Conservation (phyloP, 2,888 invertebrate species). For the Drosophila neotestacea region DNA sequence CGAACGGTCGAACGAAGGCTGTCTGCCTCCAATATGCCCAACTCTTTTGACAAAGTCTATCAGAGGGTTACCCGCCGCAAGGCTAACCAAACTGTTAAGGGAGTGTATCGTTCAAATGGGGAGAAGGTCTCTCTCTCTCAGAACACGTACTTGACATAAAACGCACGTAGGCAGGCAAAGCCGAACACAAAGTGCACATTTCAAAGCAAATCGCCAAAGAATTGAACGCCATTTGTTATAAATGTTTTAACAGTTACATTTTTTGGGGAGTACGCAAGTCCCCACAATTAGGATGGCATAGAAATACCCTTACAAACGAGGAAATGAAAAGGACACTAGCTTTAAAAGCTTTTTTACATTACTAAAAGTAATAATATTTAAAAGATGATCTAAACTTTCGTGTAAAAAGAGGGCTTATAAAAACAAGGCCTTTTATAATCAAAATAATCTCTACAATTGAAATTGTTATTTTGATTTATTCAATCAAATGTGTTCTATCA, state of each 20-base stretch:
- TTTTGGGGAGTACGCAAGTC: neutral
- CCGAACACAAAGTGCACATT: conserved; percentile 50
- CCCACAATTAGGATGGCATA: neutral
- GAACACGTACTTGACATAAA: conserved; percentile 72
- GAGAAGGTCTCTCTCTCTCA: conserved; percentile 9
- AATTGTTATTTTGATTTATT: no score
- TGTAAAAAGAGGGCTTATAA: no score
- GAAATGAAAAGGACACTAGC: neutral
- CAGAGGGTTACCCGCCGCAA: conserved; percentile 28
- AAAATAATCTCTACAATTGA: no score
- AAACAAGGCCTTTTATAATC: no score
- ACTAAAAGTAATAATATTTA: conserved; percentile 1
- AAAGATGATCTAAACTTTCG: neutral
- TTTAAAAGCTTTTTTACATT: no score
- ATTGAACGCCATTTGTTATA: conserved; percentile 44
- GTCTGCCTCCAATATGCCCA: conserved; percentile 41
- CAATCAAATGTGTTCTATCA: no score
- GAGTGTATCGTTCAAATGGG: neutral
- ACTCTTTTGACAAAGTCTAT: conserved; percentile 21
- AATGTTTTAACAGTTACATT: conserved; percentile 51
- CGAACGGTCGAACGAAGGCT: conserved; percentile 11
- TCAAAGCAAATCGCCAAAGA: conserved; percentile 48
- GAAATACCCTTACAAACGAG: neutral
- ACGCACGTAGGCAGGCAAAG: conserved; percentile 62
- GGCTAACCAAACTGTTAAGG: conserved; percentile 20